Evolutionary conservation across 2,113 vertebrate species (phyloP).

Genomic region (Phylloscopus whistleri): DNA sequence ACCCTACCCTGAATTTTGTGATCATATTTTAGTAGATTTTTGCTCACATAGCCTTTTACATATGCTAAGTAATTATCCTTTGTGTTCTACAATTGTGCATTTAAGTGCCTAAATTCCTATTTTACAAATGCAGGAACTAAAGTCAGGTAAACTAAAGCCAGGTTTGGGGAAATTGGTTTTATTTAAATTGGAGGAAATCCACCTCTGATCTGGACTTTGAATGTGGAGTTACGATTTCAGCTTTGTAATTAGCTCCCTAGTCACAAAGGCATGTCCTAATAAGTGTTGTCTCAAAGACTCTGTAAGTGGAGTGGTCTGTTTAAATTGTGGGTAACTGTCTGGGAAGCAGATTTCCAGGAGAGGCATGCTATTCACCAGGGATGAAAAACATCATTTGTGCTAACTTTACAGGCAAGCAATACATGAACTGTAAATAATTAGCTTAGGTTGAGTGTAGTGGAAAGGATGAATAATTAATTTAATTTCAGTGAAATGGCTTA

Average conservation of each 20-base stretch:
- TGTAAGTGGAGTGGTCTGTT: background rate
- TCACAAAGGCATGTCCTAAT: background rate
- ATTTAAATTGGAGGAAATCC: background rate
- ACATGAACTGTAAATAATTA: background rate
- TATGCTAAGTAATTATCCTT: background rate
- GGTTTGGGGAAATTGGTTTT: background rate
- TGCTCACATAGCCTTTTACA: background rate
- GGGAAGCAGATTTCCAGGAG: background rate
- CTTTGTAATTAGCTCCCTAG: background rate
- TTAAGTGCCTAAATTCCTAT: background rate
- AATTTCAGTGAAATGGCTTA: background rate
- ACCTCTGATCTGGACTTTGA: background rate
- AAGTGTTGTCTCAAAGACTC: background rate
- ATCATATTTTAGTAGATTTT: background rate
- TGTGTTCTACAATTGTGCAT: background rate
- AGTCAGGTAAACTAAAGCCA: background rate
- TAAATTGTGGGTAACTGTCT: background rate
- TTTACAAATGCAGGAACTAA: background rate
- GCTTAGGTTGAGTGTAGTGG: background rate
- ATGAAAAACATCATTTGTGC: background rate
- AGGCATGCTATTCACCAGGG: background rate
- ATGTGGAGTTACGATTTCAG: background rate
- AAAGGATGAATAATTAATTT: slow-evolving; percentile 18
- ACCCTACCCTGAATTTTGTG: background rate
- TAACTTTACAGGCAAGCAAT: background rate